Conservation (phyloP, 2,888 invertebrate genomes). For the Panzeria rudis region DNA sequence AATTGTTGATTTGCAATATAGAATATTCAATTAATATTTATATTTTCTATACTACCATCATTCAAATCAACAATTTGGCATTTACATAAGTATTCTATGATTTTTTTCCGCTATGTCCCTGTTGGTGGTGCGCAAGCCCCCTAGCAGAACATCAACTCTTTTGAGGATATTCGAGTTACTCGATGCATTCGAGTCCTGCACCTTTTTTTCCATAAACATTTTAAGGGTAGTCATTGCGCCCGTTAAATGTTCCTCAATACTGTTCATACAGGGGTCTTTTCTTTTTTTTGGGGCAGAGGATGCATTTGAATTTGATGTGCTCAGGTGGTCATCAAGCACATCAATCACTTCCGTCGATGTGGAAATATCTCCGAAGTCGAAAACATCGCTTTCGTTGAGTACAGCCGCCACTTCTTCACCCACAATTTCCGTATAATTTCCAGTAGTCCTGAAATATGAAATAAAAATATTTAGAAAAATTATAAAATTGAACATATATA, state of each 20-base stretch:
- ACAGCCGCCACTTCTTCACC: slow-evolving; percentile 24
- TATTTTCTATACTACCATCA: slow-evolving; percentile 13
- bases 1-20: slow-evolving; percentile 14
- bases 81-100: too few species aligned
- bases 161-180: slow-evolving; percentile 5
- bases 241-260: slow-evolving; percentile 13
- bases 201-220: slow-evolving; percentile 5
- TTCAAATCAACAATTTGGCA: too few species aligned
- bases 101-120: too few species aligned
- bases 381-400: slow-evolving; percentile 30
- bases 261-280: slow-evolving; percentile 3
- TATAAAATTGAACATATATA: slow-evolving; percentile 29
- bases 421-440: slow-evolving; percentile 24
- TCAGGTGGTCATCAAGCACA: too few species aligned
- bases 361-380: slow-evolving; percentile 23
- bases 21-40: slow-evolving; percentile 16
- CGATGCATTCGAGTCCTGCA: slow-evolving; percentile 9
- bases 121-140: slow-evolving; percentile 27
- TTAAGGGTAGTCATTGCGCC: slow-evolving; percentile 9
- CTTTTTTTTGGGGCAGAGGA: slow-evolving; percentile 28
- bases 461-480: slow-evolving; percentile 32
- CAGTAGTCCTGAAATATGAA: slow-evolving; percentile 29
- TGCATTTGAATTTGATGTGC: too few species aligned
- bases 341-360: too few species aligned
- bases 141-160: slow-evolving; percentile 13